phyloP scores from a whole-genome alignment of 2,888 invertebrate genomes.

The Andrena dorsata region DNA sequence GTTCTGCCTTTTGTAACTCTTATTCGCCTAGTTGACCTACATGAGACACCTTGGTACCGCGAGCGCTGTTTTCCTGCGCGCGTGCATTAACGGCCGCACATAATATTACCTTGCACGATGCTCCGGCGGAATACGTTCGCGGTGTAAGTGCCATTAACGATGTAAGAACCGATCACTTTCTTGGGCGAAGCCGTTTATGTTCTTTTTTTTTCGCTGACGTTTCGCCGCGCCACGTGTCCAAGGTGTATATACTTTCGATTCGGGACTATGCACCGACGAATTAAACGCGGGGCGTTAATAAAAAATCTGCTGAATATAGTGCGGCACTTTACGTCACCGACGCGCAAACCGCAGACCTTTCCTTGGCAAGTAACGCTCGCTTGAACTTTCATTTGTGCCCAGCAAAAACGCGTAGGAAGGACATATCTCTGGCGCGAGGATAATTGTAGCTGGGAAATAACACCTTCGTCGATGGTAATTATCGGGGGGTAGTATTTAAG shows the following conservation, averaged over 20 bases:
- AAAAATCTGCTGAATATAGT: background rate
- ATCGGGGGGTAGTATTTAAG: background rate
- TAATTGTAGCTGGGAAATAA: slow-evolving; percentile 33
- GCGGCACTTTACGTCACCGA: slow-evolving; percentile 41
- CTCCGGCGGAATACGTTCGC: background rate
- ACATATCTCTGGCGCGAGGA: slow-evolving; percentile 10
- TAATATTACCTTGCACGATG: background rate
- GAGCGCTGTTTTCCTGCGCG: slow-evolving; percentile 1
- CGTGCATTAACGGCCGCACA: background rate
- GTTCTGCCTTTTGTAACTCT: slow-evolving; percentile 53
- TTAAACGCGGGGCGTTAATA: background rate
- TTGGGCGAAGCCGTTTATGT: background rate
- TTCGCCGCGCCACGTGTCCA: background rate
- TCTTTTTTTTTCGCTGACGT: background rate
- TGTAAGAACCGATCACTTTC: background rate
- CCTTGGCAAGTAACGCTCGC: slow-evolving; percentile 22
- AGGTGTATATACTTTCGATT: slow-evolving; percentile 18
- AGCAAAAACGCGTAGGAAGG: slow-evolving; percentile 54
- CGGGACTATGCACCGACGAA: background rate
- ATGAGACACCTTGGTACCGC: slow-evolving; percentile 31
- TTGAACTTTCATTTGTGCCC: slow-evolving; percentile 47
- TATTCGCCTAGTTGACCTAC: slow-evolving; percentile 52
- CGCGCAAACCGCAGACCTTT: slow-evolving; percentile 25
- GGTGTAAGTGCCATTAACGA: background rate
- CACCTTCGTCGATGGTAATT: slow-evolving; percentile 3